Conservation (phyloP, 2,113 vertebrate genomes). For the Mionectes macconnelli region DNA sequence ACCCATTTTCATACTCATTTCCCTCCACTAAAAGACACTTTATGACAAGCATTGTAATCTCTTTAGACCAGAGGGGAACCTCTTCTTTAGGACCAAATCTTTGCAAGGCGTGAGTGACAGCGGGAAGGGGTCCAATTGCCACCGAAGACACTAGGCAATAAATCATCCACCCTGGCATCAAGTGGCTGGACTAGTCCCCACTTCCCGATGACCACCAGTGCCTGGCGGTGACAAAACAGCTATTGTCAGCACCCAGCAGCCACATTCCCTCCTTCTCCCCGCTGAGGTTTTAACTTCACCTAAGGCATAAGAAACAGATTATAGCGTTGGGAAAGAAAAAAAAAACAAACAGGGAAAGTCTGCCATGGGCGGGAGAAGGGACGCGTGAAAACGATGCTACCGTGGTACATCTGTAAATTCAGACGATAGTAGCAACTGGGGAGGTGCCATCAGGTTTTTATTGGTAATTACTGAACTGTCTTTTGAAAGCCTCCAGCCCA, state of each 20-base stretch:
- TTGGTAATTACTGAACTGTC: background rate
- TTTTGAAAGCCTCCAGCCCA: background rate
- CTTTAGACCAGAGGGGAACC: constrained; percentile 83
- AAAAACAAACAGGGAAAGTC: background rate
- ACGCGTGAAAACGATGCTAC: background rate
- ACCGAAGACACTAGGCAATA: constrained; percentile 94
- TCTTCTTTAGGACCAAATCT: constrained; percentile 85
- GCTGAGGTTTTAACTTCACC: constrained; percentile 70
- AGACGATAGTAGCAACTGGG: background rate
- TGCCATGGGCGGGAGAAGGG: background rate
- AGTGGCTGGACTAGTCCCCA: constrained; percentile 76
- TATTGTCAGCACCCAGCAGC: constrained; percentile 81
- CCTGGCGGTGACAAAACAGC: constrained; percentile 87
- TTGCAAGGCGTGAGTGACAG: constrained; percentile 91
- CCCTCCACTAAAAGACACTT: constrained; percentile 84
- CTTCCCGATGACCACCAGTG: constrained; percentile 87
- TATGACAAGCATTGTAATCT: constrained; percentile 96
- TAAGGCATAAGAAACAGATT: constrained; percentile 52
- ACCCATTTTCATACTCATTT: constrained; percentile 83
- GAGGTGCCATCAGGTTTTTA: background rate
- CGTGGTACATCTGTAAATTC: background rate
- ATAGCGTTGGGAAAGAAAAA: background rate
- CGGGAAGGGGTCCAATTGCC: constrained; percentile 93
- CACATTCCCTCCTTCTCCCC: constrained; percentile 69
- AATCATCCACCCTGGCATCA: constrained; percentile 93